These are phyloP conservation scores for Perodicticus potto DNA, from an alignment of 2,797 vertebrate genomes.

Conservation along the genomic window DNA sequence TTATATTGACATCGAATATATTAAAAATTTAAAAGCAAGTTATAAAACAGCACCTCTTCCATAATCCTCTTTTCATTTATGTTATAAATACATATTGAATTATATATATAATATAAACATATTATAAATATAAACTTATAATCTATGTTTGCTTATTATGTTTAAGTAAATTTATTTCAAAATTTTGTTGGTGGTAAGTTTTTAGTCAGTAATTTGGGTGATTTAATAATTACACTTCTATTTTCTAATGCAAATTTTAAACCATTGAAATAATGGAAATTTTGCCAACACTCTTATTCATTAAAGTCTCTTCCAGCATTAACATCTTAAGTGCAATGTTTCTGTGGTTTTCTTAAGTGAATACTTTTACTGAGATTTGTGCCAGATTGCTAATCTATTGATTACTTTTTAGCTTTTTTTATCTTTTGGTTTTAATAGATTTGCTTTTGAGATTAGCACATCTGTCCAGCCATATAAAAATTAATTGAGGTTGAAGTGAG, in stretches of 20 bases:
- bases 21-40: not conserved
- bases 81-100: not conserved
- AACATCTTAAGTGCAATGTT: conserved; percentile 37
- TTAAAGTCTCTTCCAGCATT: not conserved
- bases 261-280: not conserved
- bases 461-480: conserved; percentile 44
- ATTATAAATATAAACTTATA: too few relatives aligned
- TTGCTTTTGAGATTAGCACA: conserved; percentile 60
- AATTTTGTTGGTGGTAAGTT: not conserved
- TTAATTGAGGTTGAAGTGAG: not conserved
- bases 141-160: not conserved
- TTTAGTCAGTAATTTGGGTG: conserved; percentile 12
- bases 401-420: not conserved
- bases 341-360: conserved; percentile 41
- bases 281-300: not conserved
- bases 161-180: conserved; percentile 46
- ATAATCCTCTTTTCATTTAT: not conserved
- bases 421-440: conserved; percentile 49
- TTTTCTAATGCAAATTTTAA: conserved; percentile 42
- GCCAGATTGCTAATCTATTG: not conserved
- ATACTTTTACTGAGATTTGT: conserved; percentile 29
- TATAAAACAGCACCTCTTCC: not conserved
- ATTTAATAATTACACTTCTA: not conserved
- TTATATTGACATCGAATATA: not conserved
- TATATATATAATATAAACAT: not conserved